Base-by-base conservation (phyloP, 2,797 vertebrate genomes). In the Cyclura pinguis region DNA sequence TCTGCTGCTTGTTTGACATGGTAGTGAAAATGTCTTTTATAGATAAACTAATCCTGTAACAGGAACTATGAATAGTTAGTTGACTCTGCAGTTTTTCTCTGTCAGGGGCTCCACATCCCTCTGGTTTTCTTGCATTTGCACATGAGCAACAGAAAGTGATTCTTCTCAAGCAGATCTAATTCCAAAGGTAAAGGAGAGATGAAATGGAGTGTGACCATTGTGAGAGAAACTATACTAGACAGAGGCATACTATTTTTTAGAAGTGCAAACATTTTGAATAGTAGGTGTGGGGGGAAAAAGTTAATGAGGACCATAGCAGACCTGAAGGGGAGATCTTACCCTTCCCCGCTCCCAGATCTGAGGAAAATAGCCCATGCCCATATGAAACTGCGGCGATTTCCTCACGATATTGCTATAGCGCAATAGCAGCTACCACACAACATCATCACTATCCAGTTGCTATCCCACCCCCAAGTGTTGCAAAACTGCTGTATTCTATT, bases 1-100 rank as follows among this genome's bases (percentile, higher is more conserved):
- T 74, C 52, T n/a, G 52, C 42, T 73, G 16, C 80, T 55, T 55
- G 84, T 83, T 83, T 83, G 47, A 84, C 57, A 82, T 82, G 42
- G 52, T 80, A 80, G 67, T 80, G 32, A 64, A 69, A 88, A 88
- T 80, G 76, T 52, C 14, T 69, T 72, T 55, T 72, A 69, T 72
- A 81, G 14, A 35, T 69, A 13, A 6, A 16, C 6, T n/a, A 72
- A 18, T 52, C 50, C 64, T 20, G 64, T 64, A 3, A 35, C 27
- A 27, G 22, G 6, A 87, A 52, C 59, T 69, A 80, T 80, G 62
- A 81, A 81, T 9, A 81, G 47, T 16, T 55, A 52, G 35, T 55
- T 81, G 80, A 13, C 16, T 81, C 81, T 84, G 67, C 62, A 47
- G 42, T 35, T 67, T 84, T 69, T 88, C 24, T 27, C 62, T 81